Conservation (phyloP, 1,140 invertebrate genomes). For the Diorhabda carinulata region DNA sequence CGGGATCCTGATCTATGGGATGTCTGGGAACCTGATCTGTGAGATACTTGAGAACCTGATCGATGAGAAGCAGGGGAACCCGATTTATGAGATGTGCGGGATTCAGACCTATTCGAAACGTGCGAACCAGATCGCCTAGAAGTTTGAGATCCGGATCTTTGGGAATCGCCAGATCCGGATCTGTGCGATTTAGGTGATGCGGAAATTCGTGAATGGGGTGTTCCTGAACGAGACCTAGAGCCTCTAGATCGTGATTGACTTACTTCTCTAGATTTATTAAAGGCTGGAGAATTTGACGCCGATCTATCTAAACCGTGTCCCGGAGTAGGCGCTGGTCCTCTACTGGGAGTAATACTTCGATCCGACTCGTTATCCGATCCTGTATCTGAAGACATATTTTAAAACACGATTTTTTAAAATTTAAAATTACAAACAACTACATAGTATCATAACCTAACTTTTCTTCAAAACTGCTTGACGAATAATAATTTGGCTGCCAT, state of each 20-base stretch:
- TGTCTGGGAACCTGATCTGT: conserved; percentile 41
- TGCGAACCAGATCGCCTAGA: conserved; percentile 34
- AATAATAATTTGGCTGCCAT: too few species aligned
- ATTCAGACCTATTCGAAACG: conserved; percentile 33
- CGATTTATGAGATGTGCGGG: conserved; percentile 28
- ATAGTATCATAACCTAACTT: too few species aligned
- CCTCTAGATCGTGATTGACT: not conserved
- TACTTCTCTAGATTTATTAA: conserved; percentile 8
- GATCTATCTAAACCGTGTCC: conserved; percentile 24
- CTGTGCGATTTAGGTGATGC: conserved; percentile 20
- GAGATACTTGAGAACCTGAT: conserved; percentile 31
- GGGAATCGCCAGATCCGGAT: conserved; percentile 16
- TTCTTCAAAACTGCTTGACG: too few species aligned
- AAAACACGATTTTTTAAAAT: too few species aligned
- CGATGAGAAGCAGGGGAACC: conserved; percentile 19
- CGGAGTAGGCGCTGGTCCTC: conserved; percentile 23
- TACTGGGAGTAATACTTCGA: conserved; percentile 15
- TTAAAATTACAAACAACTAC: too few species aligned
- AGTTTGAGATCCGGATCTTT: conserved; percentile 35
- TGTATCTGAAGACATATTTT: conserved; percentile 16
- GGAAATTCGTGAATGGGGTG: conserved; percentile 25
- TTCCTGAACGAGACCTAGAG: conserved; percentile 27
- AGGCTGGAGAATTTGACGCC: conserved; percentile 23
- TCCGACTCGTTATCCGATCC: conserved; percentile 27
- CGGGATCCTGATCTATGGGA: conserved; percentile 36